Evolutionary conservation across 2,113 vertebrate genomes (phyloP).

Genomic region (Oryzias celebensis): DNA sequence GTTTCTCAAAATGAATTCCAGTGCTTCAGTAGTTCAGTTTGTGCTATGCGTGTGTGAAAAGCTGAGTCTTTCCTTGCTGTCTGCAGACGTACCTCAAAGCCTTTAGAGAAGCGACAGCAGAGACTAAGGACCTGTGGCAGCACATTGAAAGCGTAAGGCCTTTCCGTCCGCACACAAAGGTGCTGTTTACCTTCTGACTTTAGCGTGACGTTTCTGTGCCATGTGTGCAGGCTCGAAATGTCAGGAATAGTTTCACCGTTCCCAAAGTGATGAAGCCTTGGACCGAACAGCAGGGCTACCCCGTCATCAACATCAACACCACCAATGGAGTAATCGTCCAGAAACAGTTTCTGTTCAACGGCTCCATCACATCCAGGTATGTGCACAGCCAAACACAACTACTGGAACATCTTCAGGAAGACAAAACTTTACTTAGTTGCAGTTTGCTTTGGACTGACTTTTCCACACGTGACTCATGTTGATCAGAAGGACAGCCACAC

Average conservation of each 20-base stretch:
- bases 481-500: too few relatives aligned
- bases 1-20: too few relatives aligned
- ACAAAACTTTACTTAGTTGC: too few relatives aligned
- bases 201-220: background rate
- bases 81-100: conserved; percentile 64
- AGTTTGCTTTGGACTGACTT: too few relatives aligned
- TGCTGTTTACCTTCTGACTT: background rate
- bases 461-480: too few relatives aligned
- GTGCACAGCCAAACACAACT: background rate
- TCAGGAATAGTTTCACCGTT: background rate
- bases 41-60: background rate
- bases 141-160: conserved; percentile 61
- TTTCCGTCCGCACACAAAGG: too few relatives aligned
- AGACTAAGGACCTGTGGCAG: conserved; percentile 65
- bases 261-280: conserved; percentile 82
- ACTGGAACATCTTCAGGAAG: too few relatives aligned
- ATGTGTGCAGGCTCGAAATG: conserved; percentile 34
- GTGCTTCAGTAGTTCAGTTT: background rate
- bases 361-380: conserved; percentile 53
- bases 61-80: background rate
- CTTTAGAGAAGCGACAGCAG: conserved; percentile 40
- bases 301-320: conserved; percentile 84
- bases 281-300: conserved; percentile 88
- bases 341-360: conserved; percentile 85
- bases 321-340: conserved; percentile 64